Evolutionary conservation across 2,797 vertebrate genomes (phyloP).

Genomic region (Sebastes vulpes): DNA sequence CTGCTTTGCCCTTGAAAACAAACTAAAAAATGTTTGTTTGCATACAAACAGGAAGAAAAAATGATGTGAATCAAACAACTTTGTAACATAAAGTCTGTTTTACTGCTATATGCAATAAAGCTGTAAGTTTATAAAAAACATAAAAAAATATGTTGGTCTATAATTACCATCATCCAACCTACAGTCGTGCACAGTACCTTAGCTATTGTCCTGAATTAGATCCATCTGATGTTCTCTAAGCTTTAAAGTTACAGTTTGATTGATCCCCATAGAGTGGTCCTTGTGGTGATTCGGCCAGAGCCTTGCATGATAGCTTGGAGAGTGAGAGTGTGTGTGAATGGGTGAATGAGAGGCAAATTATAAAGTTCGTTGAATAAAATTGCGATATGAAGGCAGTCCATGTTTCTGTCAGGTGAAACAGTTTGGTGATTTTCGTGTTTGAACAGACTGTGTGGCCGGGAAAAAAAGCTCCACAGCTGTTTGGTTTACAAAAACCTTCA

Average conservation of each 20-base stretch:
- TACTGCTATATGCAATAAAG: neutral
- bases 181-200: neutral
- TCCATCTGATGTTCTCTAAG: neutral
- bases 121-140: neutral
- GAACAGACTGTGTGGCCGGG: neutral
- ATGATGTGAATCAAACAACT: neutral
- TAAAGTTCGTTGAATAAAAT: neutral
- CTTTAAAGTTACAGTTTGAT: neutral
- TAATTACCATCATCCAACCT: neutral
- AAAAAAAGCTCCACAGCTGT: constrained; percentile 16
- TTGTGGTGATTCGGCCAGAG: too few species aligned
- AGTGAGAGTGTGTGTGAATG: neutral
- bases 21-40: neutral
- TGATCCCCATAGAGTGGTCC: neutral
- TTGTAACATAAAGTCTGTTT: neutral
- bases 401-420: constrained; percentile 6
- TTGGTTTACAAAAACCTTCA: constrained; percentile 13
- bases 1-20: neutral
- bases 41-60: neutral
- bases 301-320: neutral
- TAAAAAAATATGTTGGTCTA: neutral
- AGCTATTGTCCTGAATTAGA: neutral
- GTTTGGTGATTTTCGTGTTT: constrained; percentile 16
- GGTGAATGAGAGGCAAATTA: neutral
- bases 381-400: neutral